These are phyloP conservation scores for Sinella curviseta DNA, from an alignment of 1,140 invertebrate genomes.

Conservation along the genomic window DNA sequence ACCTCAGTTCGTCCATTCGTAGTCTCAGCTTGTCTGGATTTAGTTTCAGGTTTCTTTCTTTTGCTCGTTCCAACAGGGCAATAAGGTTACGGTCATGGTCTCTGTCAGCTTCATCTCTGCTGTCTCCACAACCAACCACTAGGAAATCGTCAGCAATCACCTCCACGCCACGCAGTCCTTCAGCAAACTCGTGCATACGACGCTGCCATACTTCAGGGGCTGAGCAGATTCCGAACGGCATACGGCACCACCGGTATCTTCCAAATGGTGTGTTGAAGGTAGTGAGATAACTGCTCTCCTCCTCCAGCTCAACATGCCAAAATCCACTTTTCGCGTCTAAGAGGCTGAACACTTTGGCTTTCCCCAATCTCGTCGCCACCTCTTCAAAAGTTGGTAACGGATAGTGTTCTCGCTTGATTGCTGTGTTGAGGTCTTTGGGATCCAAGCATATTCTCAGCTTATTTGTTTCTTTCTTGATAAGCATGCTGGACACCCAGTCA, in stretches of 20 bases:
- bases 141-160: slow-evolving; percentile 54
- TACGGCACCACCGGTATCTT: slow-evolving; percentile 51
- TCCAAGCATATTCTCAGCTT: slow-evolving; percentile 56
- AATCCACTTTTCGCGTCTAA: slow-evolving; percentile 55
- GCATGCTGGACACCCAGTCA: slow-evolving; percentile 52
- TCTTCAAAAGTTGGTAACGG: slow-evolving; percentile 56
- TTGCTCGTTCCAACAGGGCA: slow-evolving; percentile 52
- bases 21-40: slow-evolving; percentile 47
- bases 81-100: slow-evolving; percentile 51
- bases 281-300: slow-evolving; percentile 43
- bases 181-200: slow-evolving; percentile 49
- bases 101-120: slow-evolving; percentile 23
- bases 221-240: slow-evolving; percentile 53
- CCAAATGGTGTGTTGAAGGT: slow-evolving; percentile 53
- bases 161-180: slow-evolving; percentile 51
- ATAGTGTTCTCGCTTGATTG: slow-evolving; percentile 55
- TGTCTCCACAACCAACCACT: slow-evolving; percentile 46
- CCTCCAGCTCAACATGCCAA: slow-evolving; percentile 48
- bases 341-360: slow-evolving; percentile 55
- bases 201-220: slow-evolving; percentile 53
- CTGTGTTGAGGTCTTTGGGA: slow-evolving; percentile 58
- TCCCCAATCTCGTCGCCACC: slow-evolving; percentile 52
- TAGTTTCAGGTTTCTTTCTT: slow-evolving; percentile 53
- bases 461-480: slow-evolving; percentile 54
- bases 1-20: background rate